These are phyloP conservation scores for Gavialis gangeticus DNA, from an alignment of 2,113 vertebrate genomes.

Conservation along the genomic window DNA sequence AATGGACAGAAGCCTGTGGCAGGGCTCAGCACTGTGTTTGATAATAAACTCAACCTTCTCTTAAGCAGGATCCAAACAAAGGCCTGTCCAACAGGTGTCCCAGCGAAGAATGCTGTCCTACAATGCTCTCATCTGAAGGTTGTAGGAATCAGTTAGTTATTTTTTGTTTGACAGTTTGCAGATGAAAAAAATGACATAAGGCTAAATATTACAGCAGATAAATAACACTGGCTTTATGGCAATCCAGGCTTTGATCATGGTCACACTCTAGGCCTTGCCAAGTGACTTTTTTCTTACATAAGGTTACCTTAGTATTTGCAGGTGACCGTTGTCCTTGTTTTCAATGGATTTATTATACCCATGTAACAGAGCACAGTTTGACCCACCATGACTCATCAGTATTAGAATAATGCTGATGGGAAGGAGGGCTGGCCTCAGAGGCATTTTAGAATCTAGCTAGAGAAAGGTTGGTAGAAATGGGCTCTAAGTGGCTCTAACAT, in stretches of 20 bases:
- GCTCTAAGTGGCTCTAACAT: neutral
- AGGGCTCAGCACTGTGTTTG: neutral
- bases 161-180: neutral
- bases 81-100: neutral
- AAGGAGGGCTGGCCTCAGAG: neutral
- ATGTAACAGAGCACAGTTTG: neutral
- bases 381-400: neutral
- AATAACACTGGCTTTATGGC: neutral
- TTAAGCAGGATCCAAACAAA: neutral
- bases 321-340: slow-evolving; percentile 15
- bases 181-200: neutral
- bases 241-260: neutral
- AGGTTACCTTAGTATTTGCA: neutral
- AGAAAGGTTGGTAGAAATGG: fast-evolving
- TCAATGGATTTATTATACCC: neutral
- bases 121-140: neutral
- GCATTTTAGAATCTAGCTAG: neutral
- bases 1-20: neutral
- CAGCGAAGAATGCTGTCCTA: neutral
- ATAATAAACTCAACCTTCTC: neutral
- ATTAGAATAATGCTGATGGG: slow-evolving; percentile 1
- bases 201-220: neutral
- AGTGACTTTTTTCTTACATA: neutral
- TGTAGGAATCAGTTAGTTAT: neutral
- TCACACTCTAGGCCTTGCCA: neutral